Evolutionary conservation across 1,140 invertebrate genomes (phyloP), one percentile per base, ranked within the genome.

Genomic region (Popillia japonica): DNA sequence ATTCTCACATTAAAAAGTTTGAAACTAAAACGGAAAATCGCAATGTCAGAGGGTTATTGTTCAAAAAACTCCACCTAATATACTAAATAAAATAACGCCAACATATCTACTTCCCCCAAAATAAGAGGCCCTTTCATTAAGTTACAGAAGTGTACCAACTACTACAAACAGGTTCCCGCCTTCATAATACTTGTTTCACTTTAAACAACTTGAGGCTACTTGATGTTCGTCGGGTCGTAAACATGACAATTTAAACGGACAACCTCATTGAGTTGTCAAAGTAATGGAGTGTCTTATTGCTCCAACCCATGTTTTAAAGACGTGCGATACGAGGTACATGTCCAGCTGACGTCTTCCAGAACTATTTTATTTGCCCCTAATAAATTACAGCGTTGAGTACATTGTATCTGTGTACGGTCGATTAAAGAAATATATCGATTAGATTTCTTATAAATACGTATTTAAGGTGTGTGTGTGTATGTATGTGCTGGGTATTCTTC

Each of bases 211-310:
- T 59, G 79, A 80, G 81, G 82, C 83, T 84, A 84, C 83, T 83
- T 81, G 82, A 83, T 83, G 82, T 81, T 80, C 79, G 76, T 80
- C 76, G 76, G 79, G 80, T 78, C 78, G 81, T 84, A 83, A 84
- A 84, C 79, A 48, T 84, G 83, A 83, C 83, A 83, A 77, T 64
- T 81, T 64, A 76, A 79, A 82, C 81, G 82, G 79, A 81, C 80
- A 81, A 79, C 81, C 81, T 83, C 81, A 84, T 84, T 84, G 83
- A 84, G 82, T 83, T 72, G 83, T 84, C 83, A 82, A 79, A 22
- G 72, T 84, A 84, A 84, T 84, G 82, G 80, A 83, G 82, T 84
- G 82, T 83, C 83, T 84, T 83, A 84, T 78, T 78, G 81, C 79
- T 55, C 22, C 48, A 79, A 80, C 80, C 81, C 78, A 81, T 84